Percentiles rank a stretch among this genome's conserved stretches.
phyloP scores from a whole-genome alignment of 2,888 invertebrate species.

The Carcina quercana region DNA sequence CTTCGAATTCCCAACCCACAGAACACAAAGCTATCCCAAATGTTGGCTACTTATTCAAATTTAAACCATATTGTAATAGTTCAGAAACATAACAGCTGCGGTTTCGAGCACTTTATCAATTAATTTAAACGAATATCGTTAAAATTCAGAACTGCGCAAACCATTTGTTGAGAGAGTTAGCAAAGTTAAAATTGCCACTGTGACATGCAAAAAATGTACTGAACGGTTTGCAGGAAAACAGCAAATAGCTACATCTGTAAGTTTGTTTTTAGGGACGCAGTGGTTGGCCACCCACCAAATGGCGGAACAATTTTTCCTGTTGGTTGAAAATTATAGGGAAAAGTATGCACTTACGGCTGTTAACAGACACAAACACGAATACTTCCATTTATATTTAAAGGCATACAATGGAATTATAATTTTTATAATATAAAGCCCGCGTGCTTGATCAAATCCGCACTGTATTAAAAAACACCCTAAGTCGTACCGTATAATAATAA shows the following conservation, averaged over 20 bases:
- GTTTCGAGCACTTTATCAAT: slow-evolving; percentile 11
- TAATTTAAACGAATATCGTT: slow-evolving; percentile 8
- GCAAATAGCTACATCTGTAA: not conserved
- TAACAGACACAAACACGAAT: too few relatives aligned
- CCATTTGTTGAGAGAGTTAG: not conserved
- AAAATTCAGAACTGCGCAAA: slow-evolving; percentile 2
- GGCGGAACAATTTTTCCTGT: slow-evolving; percentile 13
- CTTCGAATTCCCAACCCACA: too few relatives aligned
- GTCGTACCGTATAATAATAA: too few relatives aligned
- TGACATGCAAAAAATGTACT: not conserved
- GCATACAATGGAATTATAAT: too few relatives aligned
- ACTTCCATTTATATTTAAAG: too few relatives aligned
- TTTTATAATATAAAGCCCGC: too few relatives aligned
- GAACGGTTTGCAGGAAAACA: not conserved
- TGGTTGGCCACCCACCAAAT: slow-evolving; percentile 10
- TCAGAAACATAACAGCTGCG: slow-evolving; percentile 5
- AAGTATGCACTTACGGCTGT: slow-evolving; percentile 1
- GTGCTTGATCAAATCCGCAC: too few relatives aligned
- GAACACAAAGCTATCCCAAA: too few relatives aligned
- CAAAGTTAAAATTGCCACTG: not conserved
- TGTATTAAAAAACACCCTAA: too few relatives aligned
- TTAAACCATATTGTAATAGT: too few relatives aligned
- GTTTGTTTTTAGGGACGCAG: slow-evolving; percentile 1
- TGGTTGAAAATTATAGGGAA: slow-evolving; percentile 13
- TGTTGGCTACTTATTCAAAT: too few relatives aligned